Evolutionary conservation across 2,888 invertebrate genomes (phyloP), one percentile per base, ranked within the genome.

Genomic region (Tiphia femorata): DNA sequence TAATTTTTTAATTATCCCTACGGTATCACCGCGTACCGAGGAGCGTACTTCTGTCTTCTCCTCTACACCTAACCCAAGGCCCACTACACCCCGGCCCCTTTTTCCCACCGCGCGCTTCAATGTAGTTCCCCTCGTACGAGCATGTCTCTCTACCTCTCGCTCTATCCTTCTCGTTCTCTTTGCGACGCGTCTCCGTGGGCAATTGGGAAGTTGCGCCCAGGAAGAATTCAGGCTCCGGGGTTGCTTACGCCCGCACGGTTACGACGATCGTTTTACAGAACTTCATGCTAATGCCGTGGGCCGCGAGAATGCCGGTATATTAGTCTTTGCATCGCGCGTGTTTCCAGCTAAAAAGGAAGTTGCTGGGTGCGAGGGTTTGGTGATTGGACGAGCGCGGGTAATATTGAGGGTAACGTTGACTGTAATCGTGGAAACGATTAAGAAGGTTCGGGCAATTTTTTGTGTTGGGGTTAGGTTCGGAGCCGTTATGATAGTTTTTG

Each of bases 1-100:
- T 78, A 74, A 78, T 80, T 82, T 81, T 81, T 81, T 81, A 70
- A 70, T 70, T 70, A 70, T 70, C 70, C 70, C 65, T 58, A 65
- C 70, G 70, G 67, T 67, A 53, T 70, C 67, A 65, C 59, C 40
- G 49, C 48, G 51, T 19, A 29, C 42, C 20, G 37, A n/a, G n/a
- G n/a, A n/a, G n/a, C n/a, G n/a, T n/a, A 42, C 17, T 21, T 16
- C 4, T 16, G 38, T 16, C 38, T 19, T 16, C 38, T 16, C 16
- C 29, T 33, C 14, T 14, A n/a, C 8, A 14, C 33, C 49, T 41
- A 50, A 44, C 43, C 58, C 44, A 35, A 42, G 35, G 58, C 33
- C 8, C 25, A 6, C 33, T 50, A 58, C 46, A 44, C 35, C 33
- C 43, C 54, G 10, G 23, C 10, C 35, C 12, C 25, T 19, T 8